Conservation (phyloP, 2,888 invertebrate genomes). For the Drosophila neotestacea region DNA sequence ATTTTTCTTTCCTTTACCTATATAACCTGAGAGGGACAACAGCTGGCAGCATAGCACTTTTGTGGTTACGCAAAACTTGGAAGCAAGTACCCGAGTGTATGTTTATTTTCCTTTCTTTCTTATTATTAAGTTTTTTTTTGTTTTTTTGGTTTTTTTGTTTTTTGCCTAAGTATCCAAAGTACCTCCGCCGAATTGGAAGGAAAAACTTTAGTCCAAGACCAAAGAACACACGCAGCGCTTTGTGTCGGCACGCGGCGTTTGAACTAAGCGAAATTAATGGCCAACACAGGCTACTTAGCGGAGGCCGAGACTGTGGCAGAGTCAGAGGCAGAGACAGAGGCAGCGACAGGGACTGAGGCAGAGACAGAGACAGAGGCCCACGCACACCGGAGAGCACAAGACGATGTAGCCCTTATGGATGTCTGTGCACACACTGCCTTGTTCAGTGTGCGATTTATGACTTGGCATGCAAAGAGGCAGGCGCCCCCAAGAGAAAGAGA, state of each 20-base stretch:
- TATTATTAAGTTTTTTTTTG: too few relatives aligned
- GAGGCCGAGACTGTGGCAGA: neutral
- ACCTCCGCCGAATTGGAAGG: neutral
- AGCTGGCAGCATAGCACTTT: conserved; percentile 50
- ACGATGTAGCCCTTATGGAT: conserved; percentile 64
- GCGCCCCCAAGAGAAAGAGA: conserved; percentile 14
- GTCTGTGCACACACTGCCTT: conserved; percentile 56
- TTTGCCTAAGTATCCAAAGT: conserved; percentile 3
- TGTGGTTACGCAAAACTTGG: conserved; percentile 45
- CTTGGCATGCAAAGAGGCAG: conserved; percentile 73
- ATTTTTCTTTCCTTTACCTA: neutral
- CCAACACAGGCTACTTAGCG: conserved; percentile 81
- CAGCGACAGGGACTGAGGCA: too few relatives aligned
- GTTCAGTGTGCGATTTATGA: conserved; percentile 80
- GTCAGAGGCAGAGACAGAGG: too few relatives aligned
- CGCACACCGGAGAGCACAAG: conserved; percentile 8
- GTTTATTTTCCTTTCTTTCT: neutral
- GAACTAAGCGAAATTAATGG: conserved; percentile 80
- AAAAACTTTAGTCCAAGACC: neutral
- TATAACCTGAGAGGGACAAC: conserved; percentile 61
- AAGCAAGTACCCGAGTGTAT: conserved; percentile 7
- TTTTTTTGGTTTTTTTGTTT: neutral
- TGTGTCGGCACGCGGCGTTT: conserved; percentile 68
- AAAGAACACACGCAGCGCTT: conserved; percentile 61
- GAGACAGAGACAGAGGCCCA: conserved; percentile 15